Percentiles rank a stretch among this genome's conserved stretches.
Conservation (phyloP, 2,113 vertebrate species). For the Onychostoma macrolepis region DNA sequence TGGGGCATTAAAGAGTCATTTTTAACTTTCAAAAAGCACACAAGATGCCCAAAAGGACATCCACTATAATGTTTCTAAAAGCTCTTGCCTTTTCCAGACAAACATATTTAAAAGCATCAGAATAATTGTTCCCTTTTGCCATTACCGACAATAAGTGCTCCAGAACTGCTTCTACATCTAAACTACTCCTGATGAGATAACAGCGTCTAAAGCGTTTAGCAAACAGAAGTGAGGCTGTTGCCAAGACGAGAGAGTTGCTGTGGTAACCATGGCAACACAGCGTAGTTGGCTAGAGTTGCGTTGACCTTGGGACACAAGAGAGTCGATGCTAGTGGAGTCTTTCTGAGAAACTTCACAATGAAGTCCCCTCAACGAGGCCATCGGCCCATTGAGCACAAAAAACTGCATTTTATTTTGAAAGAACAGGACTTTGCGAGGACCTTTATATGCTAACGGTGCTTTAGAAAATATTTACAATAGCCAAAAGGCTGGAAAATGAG, state of each 20-base stretch:
- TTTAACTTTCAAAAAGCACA: not conserved
- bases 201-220: slow-evolving; percentile 1
- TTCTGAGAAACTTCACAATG: slow-evolving; percentile 19
- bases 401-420: not conserved
- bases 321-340: not conserved
- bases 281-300: not conserved
- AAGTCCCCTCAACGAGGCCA: not conserved
- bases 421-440: not conserved
- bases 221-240: slow-evolving; percentile 15
- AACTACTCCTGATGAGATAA: slow-evolving; percentile 16
- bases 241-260: slow-evolving; percentile 50
- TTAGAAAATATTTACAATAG: not conserved
- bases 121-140: not conserved
- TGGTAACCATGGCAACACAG: slow-evolving; percentile 46
- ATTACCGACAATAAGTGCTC: not conserved
- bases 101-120: slow-evolving; percentile 6
- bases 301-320: slow-evolving; percentile 31
- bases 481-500: not conserved
- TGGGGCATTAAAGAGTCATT: not conserved
- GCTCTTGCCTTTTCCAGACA: not conserved
- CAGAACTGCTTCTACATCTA: not conserved
- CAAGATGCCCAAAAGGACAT: not conserved
- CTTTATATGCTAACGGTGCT: not conserved
- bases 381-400: not conserved
- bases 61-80: not conserved